phyloP scores from a whole-genome alignment of 1,140 invertebrate species.

The Hycleus phaleratus region DNA sequence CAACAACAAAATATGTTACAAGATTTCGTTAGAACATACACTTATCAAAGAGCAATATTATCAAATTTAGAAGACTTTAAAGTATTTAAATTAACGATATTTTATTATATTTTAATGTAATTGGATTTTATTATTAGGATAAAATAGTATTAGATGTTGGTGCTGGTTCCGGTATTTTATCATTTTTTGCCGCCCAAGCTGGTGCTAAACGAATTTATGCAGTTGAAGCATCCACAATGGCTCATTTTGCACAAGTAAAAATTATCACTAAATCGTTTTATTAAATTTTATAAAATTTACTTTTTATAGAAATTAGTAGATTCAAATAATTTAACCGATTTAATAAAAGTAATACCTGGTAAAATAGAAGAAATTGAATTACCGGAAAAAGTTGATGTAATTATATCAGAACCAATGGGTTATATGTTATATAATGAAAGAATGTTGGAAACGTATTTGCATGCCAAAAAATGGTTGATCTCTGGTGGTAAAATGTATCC shows the following conservation, averaged over 20 bases:
- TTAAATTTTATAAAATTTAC: background rate
- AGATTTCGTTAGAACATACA: constrained; percentile 96
- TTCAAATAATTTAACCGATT: constrained; percentile 79
- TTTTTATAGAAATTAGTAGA: constrained; percentile 66
- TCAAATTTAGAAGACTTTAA: constrained; percentile 90
- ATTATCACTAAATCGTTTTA: too few relatives aligned
- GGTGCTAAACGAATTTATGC: constrained; percentile 96
- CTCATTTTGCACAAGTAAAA: constrained; percentile 82
- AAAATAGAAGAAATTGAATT: constrained; percentile 98
- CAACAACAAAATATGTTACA: constrained; percentile 99
- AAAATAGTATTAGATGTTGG: constrained; percentile 96
- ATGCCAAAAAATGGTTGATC: constrained; percentile 97
- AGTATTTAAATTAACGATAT: constrained; percentile 30
- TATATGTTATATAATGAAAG: constrained; percentile 99
- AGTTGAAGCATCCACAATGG: constrained; percentile 98
- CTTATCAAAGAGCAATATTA: constrained; percentile 95
- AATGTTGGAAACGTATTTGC: constrained; percentile 98
- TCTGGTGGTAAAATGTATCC: constrained; percentile 95
- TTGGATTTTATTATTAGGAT: constrained; percentile 43
- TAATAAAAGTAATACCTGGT: constrained; percentile 88
- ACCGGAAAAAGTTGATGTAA: constrained; percentile 92
- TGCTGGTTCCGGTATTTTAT: constrained; percentile 93
- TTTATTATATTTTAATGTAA: background rate
- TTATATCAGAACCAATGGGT: constrained; percentile 99
- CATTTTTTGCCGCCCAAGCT: constrained; percentile 97